Base-by-base conservation (phyloP, 2,113 vertebrate genomes). In the Dipodomys merriami region DNA sequence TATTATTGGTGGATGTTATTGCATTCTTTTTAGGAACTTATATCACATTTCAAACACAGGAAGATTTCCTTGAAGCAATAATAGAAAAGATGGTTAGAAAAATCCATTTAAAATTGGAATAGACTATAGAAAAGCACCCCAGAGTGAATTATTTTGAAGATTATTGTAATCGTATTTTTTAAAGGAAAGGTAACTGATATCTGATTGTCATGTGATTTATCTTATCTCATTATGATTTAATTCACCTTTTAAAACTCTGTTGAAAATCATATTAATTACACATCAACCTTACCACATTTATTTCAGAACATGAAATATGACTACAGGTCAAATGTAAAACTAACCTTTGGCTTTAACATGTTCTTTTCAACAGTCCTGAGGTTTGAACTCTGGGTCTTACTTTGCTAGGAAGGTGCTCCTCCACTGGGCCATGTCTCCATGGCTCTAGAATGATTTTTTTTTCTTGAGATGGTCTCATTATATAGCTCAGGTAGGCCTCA, bases 11-110 rank as follows among this genome's bases (percentile, higher is more conserved):
- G 33, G 4, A 44, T 76, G 82, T 29, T 88, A 5, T n/a, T 88
- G 83, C 77, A 83, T 82, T 91, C 20, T 79, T 22, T 82, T 85
- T 49, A 53, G 44, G 25, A 80, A 57, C 7, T 83, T 83, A 87
- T 79, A 87, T 85, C 5, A 72, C 29, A 73, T 39, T 85, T 33
- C 23, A 46, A 5, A 62, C 80, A 71, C 7, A 30, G 46, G 60
- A 49, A 82, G 23, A 39, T 0, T 44, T 88, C 93, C 1, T 33
- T 81, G 49, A 68, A 73, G 74, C 16, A 74, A 76, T 22, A 27
- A 0, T 30, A 65, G 12, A 49, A 76, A 94, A 93, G 20, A 3
- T 3, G 23, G 2, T 4, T 72, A 13, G 2, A 62, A 87, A 84
- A 82, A 49, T 64, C 3, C 1, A 68, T 82, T 76, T 73, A 27